Evolutionary conservation across 2,888 invertebrate genomes (phyloP).

Genomic region (Parthenolecanium corni): DNA sequence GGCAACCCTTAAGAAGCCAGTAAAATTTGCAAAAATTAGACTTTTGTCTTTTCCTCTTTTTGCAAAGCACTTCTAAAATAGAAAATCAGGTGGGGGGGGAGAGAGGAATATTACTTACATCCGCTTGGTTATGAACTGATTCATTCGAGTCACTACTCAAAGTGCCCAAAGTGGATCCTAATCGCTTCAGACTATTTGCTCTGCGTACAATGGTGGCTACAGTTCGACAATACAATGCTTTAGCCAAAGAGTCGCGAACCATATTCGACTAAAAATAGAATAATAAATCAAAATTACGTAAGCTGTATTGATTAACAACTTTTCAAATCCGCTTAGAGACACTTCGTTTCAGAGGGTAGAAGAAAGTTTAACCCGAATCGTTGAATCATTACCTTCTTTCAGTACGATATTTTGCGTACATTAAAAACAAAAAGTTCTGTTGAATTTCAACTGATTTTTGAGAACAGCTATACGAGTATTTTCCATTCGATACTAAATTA

Average conservation of each 20-base stretch:
- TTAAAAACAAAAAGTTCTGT: no score
- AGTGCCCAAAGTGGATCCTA: conserved; percentile 52
- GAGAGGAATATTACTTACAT: conserved; percentile 42
- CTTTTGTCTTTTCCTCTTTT: neutral
- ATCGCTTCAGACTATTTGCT: conserved; percentile 78
- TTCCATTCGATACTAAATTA: no score
- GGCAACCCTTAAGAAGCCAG: no score
- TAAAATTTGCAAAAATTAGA: neutral
- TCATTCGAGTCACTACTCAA: conserved; percentile 85
- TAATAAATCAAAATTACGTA: neutral
- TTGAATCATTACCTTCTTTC: no score
- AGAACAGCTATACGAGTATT: no score
- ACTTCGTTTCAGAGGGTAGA: no score
- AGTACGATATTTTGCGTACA: no score
- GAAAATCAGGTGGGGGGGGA: neutral
- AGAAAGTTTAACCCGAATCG: no score
- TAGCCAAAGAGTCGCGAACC: conserved; percentile 79
- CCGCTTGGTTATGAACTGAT: conserved; percentile 77
- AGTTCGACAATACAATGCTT: conserved; percentile 86
- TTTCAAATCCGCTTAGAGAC: no score
- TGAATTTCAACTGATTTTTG: no score
- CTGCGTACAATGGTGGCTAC: conserved; percentile 86
- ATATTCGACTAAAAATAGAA: conserved; percentile 52
- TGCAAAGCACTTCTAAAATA: neutral
- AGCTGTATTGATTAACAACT: no score